Evolutionary conservation across 1,140 invertebrate species (phyloP), one percentile per base, ranked within the genome.

Genomic region (Sinonovacula constricta): DNA sequence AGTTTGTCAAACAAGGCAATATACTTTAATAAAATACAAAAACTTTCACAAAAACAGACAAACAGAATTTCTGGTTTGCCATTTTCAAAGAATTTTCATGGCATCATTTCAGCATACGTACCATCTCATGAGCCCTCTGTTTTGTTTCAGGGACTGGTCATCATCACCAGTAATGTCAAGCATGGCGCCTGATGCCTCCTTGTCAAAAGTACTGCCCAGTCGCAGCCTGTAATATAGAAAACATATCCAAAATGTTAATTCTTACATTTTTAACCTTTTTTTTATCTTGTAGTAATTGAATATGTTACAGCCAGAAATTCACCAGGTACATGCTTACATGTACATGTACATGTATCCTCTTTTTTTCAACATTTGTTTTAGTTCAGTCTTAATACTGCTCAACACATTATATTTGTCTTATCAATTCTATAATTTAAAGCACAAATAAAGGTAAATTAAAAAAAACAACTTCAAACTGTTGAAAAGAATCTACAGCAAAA

Each of bases 111-210:
- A 36, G 36, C 24, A 34, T n/a, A 72, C 82, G 85, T 80, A 92
- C 92, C 96, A 97, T 87, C 93, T 94, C 84, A 94, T 93, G 26
- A 93, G 92, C 0, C 91, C 92, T 63, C 93, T 93, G 45, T 92
- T 90, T 39, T 94, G 92, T 28, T 93, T 91, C 0, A 92, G 18
- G 14, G 31, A 92, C 51, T 94, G 92, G 56, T 94, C 94, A 81
- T 95, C 94, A 90, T 98, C 97, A 28, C 94, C 95, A 5, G 93
- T 93, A 49, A 98, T 89, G 83, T 98, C 96, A 66, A 98, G 91
- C 75, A 95, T 93, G 3, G 94, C 94, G 30, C 93, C 93, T 39
- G 93, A 92, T 7, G 95, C 95, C 81, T 96, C 94, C 7, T 92
- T 91, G 36, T 94, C 93, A 89, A 98, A 96, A 26, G 90, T 94